Evolutionary conservation across 2,113 vertebrate genomes (phyloP).

Genomic region (Rana temporaria): DNA sequence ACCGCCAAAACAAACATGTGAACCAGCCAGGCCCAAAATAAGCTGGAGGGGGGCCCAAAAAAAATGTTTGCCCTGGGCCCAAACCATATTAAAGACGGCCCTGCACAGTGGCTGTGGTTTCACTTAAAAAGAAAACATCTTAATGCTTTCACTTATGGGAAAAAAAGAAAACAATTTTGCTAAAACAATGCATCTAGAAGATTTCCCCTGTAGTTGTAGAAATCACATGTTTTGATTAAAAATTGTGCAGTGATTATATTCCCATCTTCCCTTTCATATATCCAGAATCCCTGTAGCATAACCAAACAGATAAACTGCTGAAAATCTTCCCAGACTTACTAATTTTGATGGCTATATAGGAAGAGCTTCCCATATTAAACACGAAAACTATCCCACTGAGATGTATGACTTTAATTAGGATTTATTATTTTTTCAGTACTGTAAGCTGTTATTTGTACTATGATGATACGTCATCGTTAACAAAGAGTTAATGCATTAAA

Average conservation of each 20-base stretch:
- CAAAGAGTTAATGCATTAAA: too few species aligned
- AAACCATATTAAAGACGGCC: too few species aligned
- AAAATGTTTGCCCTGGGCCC: too few species aligned
- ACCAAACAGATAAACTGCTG: conserved; percentile 30
- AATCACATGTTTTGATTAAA: not conserved
- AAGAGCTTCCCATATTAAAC: conserved; percentile 4
- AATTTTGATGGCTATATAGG: conserved; percentile 20
- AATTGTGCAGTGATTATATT: conserved; percentile 23
- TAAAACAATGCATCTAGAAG: not conserved
- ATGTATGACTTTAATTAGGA: conserved; percentile 34
- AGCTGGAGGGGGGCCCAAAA: too few species aligned
- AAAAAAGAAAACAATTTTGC: not conserved
- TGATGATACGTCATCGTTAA: too few species aligned
- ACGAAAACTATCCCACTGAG: conserved; percentile 34
- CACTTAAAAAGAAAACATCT: too few species aligned
- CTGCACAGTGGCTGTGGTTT: too few species aligned
- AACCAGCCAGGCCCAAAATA: too few species aligned
- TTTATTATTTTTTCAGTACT: conserved; percentile 11
- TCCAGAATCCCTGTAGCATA: conserved; percentile 26
- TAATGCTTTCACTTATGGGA: not conserved
- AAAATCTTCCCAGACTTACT: conserved; percentile 2
- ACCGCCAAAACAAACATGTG: too few species aligned
- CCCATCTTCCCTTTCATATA: conserved; percentile 14
- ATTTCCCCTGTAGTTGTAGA: not conserved
- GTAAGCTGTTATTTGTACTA: too few species aligned